Conservation (phyloP, 2,797 vertebrate genomes). For the Momotus momota region DNA sequence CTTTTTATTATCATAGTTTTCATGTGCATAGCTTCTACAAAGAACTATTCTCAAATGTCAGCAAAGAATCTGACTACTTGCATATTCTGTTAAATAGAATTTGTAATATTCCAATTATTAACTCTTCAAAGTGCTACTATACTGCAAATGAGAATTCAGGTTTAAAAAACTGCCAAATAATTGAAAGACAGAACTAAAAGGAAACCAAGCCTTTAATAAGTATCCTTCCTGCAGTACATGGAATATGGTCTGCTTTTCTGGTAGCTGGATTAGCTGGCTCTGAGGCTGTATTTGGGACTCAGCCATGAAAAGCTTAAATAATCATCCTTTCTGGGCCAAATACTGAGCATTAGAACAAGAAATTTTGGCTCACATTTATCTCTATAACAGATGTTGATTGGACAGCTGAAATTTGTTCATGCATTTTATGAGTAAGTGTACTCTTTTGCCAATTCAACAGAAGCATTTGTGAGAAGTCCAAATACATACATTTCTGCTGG, state of each 20-base stretch:
- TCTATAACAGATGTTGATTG: conserved; percentile 48
- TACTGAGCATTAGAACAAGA: neutral
- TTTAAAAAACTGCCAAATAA: neutral
- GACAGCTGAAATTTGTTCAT: conserved; percentile 55
- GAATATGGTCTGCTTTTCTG: neutral
- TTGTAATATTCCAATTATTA: neutral
- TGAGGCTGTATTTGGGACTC: neutral
- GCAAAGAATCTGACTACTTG: neutral
- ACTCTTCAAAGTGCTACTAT: neutral
- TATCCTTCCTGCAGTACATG: neutral
- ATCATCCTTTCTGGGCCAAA: conserved; percentile 43
- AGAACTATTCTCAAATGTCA: neutral
- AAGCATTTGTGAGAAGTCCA: conserved; percentile 60
- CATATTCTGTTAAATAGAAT: neutral
- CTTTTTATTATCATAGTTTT: conserved; percentile 14
- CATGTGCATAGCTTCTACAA: neutral
- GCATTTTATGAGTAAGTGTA: conserved; percentile 21
- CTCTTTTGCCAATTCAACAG: conserved; percentile 45
- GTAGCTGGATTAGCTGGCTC: neutral
- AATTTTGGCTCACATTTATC: conserved; percentile 41
- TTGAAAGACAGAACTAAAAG: neutral
- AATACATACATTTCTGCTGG: neutral
- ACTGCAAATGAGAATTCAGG: neutral
- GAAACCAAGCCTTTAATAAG: neutral
- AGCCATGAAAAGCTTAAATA: conserved; percentile 51